Percentiles rank a stretch among this genome's conserved stretches.
Conservation (phyloP, 1,140 invertebrate species). For the Zaprionus taronus region DNA sequence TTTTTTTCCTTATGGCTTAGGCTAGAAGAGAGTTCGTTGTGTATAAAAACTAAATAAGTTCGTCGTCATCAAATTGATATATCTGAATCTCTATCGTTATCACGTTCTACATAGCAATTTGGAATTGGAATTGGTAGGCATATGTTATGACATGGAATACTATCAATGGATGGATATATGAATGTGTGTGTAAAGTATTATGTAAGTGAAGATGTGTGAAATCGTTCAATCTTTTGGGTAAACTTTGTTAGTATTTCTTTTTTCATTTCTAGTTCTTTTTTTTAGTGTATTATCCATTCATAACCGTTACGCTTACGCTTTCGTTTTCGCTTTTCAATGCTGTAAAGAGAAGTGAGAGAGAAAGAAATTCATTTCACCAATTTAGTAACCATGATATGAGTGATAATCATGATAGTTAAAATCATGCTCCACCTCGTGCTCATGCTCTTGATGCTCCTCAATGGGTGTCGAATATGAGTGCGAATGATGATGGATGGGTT, state of each 20-base stretch:
- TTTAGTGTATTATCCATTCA: slow-evolving; percentile 49
- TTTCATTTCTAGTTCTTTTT: slow-evolving; percentile 1
- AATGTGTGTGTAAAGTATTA: slow-evolving; percentile 10
- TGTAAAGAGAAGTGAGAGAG: slow-evolving; percentile 72
- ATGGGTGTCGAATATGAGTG: slow-evolving; percentile 66
- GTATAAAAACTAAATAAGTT: slow-evolving; percentile 64
- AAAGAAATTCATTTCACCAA: slow-evolving; percentile 72
- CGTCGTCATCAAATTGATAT: slow-evolving; percentile 63
- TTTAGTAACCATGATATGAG: slow-evolving; percentile 78
- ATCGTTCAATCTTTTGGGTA: slow-evolving; percentile 25
- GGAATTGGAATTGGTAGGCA: slow-evolving; percentile 37
- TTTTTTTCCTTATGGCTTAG: slow-evolving; percentile 65
- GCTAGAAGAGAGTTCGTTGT: slow-evolving; percentile 73
- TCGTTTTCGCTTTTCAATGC: slow-evolving; percentile 76
- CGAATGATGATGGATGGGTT: slow-evolving; percentile 66
- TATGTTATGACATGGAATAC: slow-evolving; percentile 44
- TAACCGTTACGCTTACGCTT: slow-evolving; percentile 50
- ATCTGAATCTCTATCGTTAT: slow-evolving; percentile 76
- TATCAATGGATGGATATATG: slow-evolving; percentile 15
- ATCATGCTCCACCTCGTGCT: slow-evolving; percentile 80
- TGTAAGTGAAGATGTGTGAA: slow-evolving; percentile 10
- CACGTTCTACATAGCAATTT: slow-evolving; percentile 72
- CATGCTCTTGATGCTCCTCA: slow-evolving; percentile 70
- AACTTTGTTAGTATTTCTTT: slow-evolving; percentile 18
- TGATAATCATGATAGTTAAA: slow-evolving; percentile 77